Evolutionary conservation across 1,140 invertebrate species (phyloP), one percentile per base, ranked within the genome.

Genomic region (Drosophila sp.): DNA sequence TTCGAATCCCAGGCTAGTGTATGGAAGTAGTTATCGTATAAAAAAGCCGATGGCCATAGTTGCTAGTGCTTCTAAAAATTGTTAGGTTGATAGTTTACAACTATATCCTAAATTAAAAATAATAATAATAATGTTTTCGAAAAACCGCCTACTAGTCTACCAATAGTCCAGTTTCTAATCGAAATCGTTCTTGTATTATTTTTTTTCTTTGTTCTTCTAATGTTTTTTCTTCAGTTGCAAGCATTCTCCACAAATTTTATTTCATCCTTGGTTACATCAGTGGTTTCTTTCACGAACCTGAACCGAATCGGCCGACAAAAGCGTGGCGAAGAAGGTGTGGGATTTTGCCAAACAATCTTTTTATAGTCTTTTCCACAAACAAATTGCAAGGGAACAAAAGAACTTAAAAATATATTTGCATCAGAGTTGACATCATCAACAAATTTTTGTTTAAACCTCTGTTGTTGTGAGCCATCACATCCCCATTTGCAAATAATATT

Each of bases 351-450:
- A 25, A 50, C 47, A 27, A 50, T 50, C 7, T 50, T 50, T 27
- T 50, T 50, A 6, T 25, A 0, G 17, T 50, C 47, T 50, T 50
- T 50, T 25, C 25, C 47, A 50, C 23, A 50, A 50, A 25, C 47
- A 50, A 50, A 23, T 50, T 50, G 8, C 47, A 50, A 41, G 38
- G 47, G 47, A 25, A 58, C 56, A 17, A 58, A 30, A 30, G 56
- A 58, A 30, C 29, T 58, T 38, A 58, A 58, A 58, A 58, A 58
- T 30, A 58, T 27, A 32, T 60, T 27, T 35, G 33, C 30, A 17
- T 17, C 17, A 17, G 17, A 17, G 17, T 17, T 17, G 17, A 17
- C 17, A 17, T 17, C 17, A 17, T 17, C 17, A 17, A 17, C 17
- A 30, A 30, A 30, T 30, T 30, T 30, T 30, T 30, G 30, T 30